These are phyloP conservation scores for Pseudotriccus pelzelni DNA, from an alignment of 2,797 vertebrate genomes.

Conservation along the genomic window DNA sequence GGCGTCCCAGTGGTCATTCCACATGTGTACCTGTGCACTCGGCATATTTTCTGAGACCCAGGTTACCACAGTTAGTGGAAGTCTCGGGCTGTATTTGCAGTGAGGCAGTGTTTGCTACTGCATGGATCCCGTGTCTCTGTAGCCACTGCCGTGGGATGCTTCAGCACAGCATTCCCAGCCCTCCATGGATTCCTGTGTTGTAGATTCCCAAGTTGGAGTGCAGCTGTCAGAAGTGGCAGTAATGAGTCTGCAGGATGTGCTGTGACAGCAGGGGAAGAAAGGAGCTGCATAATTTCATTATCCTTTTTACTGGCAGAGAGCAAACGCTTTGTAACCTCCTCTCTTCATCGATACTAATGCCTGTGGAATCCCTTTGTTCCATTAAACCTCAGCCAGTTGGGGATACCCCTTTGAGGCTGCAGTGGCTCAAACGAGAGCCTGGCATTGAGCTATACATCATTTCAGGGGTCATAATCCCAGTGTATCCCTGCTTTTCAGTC, in stretches of 20 bases:
- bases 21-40: not conserved
- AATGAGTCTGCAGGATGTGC: not conserved
- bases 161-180: not conserved
- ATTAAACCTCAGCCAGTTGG: not conserved
- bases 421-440: not conserved
- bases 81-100: not conserved
- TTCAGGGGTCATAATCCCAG: not conserved
- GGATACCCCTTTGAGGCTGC: not conserved
- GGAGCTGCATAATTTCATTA: not conserved
- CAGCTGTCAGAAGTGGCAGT: not conserved
- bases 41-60: not conserved
- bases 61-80: not conserved
- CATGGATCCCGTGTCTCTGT: not conserved
- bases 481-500: not conserved
- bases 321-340: not conserved
- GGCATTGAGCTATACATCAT: not conserved
- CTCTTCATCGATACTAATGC: not conserved
- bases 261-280: not conserved
- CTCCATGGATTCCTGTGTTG: not conserved
- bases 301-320: not conserved
- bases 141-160: not conserved
- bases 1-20: not conserved
- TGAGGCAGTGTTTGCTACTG: rapidly evolving
- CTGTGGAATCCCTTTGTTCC: not conserved
- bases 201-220: not conserved